These are phyloP conservation scores for Argyra leucocephala DNA, from an alignment of 2,888 invertebrate genomes.

Conservation along the genomic window DNA sequence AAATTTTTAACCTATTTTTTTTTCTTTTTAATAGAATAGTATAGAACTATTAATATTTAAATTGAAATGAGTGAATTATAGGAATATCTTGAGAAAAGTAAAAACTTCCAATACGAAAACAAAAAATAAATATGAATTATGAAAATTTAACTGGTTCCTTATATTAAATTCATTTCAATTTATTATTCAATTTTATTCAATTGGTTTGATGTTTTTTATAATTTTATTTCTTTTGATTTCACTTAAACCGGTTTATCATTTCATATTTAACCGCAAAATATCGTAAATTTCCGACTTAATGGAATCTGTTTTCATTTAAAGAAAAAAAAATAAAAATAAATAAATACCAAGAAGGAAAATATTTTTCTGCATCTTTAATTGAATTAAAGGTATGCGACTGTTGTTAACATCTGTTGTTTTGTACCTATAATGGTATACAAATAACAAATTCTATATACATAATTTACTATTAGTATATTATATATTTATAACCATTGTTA, in stretches of 20 bases:
- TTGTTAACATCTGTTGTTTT: too few species aligned
- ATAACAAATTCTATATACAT: too few species aligned
- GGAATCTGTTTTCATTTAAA: background rate
- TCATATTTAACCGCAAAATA: background rate
- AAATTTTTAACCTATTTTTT: too few species aligned
- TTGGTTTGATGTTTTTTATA: background rate
- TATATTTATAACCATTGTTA: too few species aligned
- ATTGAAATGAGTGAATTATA: too few species aligned
- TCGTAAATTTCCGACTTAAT: background rate
- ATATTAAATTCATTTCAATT: background rate
- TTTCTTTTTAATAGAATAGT: too few species aligned
- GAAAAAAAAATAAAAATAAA: background rate
- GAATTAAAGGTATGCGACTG: background rate
- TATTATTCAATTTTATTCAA: conserved; percentile 1
- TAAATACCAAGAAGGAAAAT: background rate
- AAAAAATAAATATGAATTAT: too few species aligned
- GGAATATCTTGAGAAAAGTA: background rate
- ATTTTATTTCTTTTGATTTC: background rate
- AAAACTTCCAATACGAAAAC: too few species aligned
- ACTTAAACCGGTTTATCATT: background rate
- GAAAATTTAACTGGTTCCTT: background rate
- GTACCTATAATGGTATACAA: too few species aligned
- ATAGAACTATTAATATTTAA: too few species aligned
- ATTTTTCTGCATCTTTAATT: too few species aligned
- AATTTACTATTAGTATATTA: too few species aligned